Conservation (phyloP, 2,888 invertebrate species). For the Campoplex capitator region DNA sequence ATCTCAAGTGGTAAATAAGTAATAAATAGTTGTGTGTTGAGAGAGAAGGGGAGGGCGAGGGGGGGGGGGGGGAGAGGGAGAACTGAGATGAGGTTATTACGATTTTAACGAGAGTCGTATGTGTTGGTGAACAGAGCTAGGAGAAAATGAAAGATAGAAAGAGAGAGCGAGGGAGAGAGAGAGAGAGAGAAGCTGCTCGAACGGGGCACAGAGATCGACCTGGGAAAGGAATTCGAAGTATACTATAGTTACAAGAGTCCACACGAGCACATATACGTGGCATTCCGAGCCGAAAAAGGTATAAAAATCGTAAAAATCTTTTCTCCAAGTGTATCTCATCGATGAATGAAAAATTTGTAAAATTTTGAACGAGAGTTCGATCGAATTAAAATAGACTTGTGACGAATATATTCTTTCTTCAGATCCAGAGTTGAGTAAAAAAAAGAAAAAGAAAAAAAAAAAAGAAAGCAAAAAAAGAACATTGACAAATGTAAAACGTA, state of each 20-base stretch:
- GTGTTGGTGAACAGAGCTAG: slow-evolving; percentile 5
- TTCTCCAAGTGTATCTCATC: too few relatives aligned
- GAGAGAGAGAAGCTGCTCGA: slow-evolving; percentile 62
- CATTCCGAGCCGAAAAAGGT: background rate
- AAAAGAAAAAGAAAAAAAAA: background rate
- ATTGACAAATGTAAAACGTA: background rate
- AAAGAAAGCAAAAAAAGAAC: background rate
- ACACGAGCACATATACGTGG: background rate
- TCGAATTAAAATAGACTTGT: too few relatives aligned
- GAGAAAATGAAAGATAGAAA: slow-evolving; percentile 35
- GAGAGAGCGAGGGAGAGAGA: slow-evolving; percentile 4
- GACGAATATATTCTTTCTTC: too few relatives aligned
- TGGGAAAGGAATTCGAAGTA: slow-evolving; percentile 60
- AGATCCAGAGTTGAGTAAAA: too few relatives aligned
- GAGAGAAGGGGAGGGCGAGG: background rate
- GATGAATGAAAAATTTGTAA: too few relatives aligned
- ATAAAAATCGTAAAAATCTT: too few relatives aligned
- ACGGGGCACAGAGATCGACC: slow-evolving; percentile 64
- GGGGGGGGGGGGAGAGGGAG: background rate
- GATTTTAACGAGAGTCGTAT: slow-evolving; percentile 33
- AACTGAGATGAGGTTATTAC: slow-evolving; percentile 7
- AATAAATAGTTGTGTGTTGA: background rate
- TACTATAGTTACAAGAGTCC: slow-evolving; percentile 26
- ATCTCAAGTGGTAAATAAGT: background rate
- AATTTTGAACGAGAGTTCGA: too few relatives aligned